Percentiles rank a stretch among this genome's conserved stretches.
These are phyloP conservation scores for Catonia carolina DNA, from an alignment of 2,888 invertebrate species.

Conservation along the genomic window DNA sequence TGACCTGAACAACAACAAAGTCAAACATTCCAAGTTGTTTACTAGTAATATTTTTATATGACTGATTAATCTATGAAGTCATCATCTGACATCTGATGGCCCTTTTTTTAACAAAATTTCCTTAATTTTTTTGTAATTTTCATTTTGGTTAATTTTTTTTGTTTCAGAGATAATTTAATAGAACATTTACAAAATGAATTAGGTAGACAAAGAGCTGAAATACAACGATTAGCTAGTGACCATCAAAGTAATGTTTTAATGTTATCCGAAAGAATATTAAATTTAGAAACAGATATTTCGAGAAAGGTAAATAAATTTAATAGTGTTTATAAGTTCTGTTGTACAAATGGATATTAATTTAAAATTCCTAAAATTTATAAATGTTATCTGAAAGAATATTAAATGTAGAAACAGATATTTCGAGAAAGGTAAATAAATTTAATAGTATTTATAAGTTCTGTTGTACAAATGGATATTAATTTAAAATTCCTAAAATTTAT, in stretches of 20 bases:
- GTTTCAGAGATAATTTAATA: constrained; percentile 64
- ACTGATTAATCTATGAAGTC: too few species aligned
- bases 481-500: constrained; percentile 41
- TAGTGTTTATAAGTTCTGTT: too few species aligned
- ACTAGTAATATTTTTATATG: too few species aligned
- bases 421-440: constrained; percentile 40
- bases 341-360: constrained; percentile 23
- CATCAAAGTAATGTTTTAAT: constrained; percentile 47
- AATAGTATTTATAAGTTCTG: too few species aligned
- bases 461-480: constrained; percentile 24
- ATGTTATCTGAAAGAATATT: constrained; percentile 47
- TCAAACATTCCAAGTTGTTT: too few species aligned
- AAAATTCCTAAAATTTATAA: constrained; percentile 42
- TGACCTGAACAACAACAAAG: too few species aligned
- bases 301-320: constrained; percentile 39
- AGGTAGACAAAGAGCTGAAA: constrained; percentile 56
- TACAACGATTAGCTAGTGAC: constrained; percentile 49
- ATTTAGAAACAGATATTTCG: constrained; percentile 48
- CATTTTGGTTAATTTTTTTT: constrained; percentile 16
- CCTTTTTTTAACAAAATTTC: too few species aligned
- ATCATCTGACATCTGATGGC: too few species aligned
- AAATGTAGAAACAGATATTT: constrained; percentile 48
- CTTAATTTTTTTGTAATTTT: too few species aligned
- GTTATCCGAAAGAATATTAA: constrained; percentile 46
- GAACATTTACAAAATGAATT: constrained; percentile 73